Conservation (phyloP, 2,113 vertebrate species). For the Oncorhynchus tshawytscha region DNA sequence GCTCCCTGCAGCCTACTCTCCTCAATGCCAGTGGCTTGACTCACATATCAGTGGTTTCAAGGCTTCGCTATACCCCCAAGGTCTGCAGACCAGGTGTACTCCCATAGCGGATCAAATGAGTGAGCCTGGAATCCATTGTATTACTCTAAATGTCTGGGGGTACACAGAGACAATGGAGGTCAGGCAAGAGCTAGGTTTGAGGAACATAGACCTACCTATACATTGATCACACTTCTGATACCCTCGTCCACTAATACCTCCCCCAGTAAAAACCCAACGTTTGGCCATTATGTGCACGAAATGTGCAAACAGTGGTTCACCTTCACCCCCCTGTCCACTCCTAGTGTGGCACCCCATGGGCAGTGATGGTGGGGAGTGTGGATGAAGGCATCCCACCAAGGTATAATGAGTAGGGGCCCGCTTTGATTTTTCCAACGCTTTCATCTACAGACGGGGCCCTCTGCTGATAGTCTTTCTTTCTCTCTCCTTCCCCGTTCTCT, state of each 20-base stretch:
- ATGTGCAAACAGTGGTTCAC: conserved; percentile 3
- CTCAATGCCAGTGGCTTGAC: neutral
- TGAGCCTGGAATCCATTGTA: no score
- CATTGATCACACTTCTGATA: neutral
- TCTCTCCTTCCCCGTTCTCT: conserved; percentile 60
- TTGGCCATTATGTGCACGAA: conserved; percentile 5
- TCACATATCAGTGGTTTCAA: no score
- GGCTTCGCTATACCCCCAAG: no score
- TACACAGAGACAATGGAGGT: neutral
- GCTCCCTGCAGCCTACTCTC: neutral
- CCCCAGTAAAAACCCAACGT: neutral
- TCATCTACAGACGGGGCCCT: conserved; percentile 70
- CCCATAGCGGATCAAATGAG: no score
- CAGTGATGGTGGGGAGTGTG: conserved; percentile 36
- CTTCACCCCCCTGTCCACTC: conserved; percentile 31
- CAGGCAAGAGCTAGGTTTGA: neutral
- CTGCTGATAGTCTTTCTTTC: conserved; percentile 42
- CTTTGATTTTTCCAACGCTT: conserved; percentile 69
- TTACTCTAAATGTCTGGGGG: no score
- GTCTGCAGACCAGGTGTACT: no score
- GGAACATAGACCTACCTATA: neutral
- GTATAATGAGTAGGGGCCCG: conserved; percentile 65
- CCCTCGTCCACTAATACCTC: neutral
- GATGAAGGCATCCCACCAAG: conserved; percentile 58
- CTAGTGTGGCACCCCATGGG: conserved; percentile 20